phyloP scores from a whole-genome alignment of 2,113 vertebrate species.

The Plectropomus leopardus region DNA sequence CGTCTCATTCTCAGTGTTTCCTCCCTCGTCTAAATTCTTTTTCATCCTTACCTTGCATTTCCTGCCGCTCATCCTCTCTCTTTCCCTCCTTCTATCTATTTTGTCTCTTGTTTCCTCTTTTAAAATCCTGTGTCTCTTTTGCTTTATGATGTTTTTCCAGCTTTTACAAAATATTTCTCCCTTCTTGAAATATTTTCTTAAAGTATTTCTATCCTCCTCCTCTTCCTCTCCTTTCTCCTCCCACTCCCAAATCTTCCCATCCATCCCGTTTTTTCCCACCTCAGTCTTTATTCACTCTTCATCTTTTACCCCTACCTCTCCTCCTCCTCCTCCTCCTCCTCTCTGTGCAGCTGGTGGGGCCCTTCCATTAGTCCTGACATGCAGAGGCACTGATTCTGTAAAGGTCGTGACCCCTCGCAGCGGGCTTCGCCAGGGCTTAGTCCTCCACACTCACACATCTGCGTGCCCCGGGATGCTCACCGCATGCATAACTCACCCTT shows the following conservation, averaged over 20 bases:
- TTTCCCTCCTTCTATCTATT: slow-evolving; percentile 1
- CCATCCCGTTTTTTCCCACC: slow-evolving; percentile 7
- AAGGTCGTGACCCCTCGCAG: slow-evolving; percentile 87
- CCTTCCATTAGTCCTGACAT: slow-evolving; percentile 90
- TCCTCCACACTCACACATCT: slow-evolving; percentile 82
- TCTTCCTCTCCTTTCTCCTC: slow-evolving; percentile 21
- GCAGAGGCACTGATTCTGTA: slow-evolving; percentile 92
- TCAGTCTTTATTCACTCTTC: slow-evolving; percentile 16
- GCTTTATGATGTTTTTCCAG: background rate
- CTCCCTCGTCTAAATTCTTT: too few species aligned
- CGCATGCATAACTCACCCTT: slow-evolving; percentile 50
- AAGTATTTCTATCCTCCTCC: background rate
- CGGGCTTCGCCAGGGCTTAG: slow-evolving; percentile 80
- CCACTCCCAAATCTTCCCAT: slow-evolving; percentile 36
- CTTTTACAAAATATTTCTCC: too few species aligned
- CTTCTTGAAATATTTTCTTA: background rate
- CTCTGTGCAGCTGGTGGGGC: slow-evolving; percentile 78
- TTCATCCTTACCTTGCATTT: slow-evolving; percentile 44
- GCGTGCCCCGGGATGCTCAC: slow-evolving; percentile 76
- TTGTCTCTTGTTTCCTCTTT: background rate
- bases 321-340: slow-evolving; percentile 38
- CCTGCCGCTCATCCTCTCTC: background rate
- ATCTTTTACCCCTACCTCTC: slow-evolving; percentile 27
- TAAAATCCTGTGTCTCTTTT: background rate
- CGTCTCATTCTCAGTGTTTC: too few species aligned